Evolutionary conservation across 2,113 vertebrate species (phyloP).

Genomic region (Solenodon paradoxus): DNA sequence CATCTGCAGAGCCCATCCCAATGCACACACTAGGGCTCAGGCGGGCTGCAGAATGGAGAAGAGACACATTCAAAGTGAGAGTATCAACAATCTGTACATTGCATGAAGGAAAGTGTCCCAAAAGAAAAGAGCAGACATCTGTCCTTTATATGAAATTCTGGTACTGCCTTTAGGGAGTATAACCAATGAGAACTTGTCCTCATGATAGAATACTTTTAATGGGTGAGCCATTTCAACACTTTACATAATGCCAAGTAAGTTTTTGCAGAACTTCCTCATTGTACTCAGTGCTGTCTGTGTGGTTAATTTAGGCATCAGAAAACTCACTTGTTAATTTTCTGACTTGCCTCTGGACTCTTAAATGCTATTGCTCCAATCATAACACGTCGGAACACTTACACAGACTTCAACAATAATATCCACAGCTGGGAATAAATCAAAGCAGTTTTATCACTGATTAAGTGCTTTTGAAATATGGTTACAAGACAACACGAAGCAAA

Average conservation of each 20-base stretch:
- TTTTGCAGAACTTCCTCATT: constrained; percentile 75
- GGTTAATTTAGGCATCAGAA: constrained; percentile 77
- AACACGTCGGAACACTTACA: constrained; percentile 76
- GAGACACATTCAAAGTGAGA: background rate
- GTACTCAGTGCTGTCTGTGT: constrained; percentile 69
- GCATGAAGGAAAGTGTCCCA: constrained; percentile 7
- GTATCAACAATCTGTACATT: background rate
- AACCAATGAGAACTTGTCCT: constrained; percentile 30
- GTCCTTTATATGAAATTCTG: constrained; percentile 43
- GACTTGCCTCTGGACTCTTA: constrained; percentile 81
- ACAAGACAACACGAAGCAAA: constrained; percentile 78
- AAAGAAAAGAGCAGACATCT: constrained; percentile 55
- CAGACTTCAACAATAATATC: constrained; percentile 81
- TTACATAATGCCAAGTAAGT: constrained; percentile 73
- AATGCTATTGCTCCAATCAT: constrained; percentile 80
- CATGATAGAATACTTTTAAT: constrained; percentile 53
- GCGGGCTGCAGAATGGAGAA: background rate
- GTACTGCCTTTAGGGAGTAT: constrained; percentile 26
- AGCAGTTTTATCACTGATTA: constrained; percentile 82
- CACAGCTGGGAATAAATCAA: constrained; percentile 82
- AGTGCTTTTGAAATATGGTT: constrained; percentile 79
- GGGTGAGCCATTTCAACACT: constrained; percentile 55
- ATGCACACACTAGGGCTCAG: background rate
- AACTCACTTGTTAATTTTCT: constrained; percentile 77
- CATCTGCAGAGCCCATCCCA: background rate